phyloP scores from a whole-genome alignment of 2,113 vertebrate genomes.

The Cnemophilus loriae region DNA sequence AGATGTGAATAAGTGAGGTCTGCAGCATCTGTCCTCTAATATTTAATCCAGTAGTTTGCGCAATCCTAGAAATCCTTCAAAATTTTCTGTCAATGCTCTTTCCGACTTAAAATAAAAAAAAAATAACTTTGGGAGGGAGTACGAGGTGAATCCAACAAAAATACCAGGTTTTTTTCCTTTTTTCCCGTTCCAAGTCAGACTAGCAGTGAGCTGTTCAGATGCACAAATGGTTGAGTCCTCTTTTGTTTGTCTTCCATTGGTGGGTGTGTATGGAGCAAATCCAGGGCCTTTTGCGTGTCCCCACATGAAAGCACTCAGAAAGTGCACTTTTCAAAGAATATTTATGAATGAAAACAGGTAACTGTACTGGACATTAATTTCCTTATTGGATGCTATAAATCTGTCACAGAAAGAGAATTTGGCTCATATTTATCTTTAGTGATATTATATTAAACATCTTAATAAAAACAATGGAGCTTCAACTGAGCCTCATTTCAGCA shows the following conservation, averaged over 20 bases:
- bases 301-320: neutral
- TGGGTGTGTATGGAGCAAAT: neutral
- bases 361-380: neutral
- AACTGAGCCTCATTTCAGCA: neutral
- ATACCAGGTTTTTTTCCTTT: fast-evolving
- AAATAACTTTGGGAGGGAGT: neutral
- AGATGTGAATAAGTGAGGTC: neutral
- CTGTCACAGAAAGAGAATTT: neutral
- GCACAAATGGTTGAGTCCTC: neutral
- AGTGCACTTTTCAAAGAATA: neutral
- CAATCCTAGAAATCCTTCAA: neutral
- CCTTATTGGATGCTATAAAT: neutral
- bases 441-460: neutral
- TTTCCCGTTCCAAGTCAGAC: neutral
- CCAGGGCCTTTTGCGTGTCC: neutral
- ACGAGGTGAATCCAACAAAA: neutral
- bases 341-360: neutral
- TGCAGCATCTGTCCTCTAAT: neutral
- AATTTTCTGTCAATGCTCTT: neutral
- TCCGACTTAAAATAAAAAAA: neutral
- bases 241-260: neutral
- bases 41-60: neutral
- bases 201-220: neutral
- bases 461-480: neutral
- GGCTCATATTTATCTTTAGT: neutral